Evolutionary conservation across 2,113 vertebrate species (phyloP), one percentile per base, ranked within the genome.

Genomic region (Rhadina sibilatrix): DNA sequence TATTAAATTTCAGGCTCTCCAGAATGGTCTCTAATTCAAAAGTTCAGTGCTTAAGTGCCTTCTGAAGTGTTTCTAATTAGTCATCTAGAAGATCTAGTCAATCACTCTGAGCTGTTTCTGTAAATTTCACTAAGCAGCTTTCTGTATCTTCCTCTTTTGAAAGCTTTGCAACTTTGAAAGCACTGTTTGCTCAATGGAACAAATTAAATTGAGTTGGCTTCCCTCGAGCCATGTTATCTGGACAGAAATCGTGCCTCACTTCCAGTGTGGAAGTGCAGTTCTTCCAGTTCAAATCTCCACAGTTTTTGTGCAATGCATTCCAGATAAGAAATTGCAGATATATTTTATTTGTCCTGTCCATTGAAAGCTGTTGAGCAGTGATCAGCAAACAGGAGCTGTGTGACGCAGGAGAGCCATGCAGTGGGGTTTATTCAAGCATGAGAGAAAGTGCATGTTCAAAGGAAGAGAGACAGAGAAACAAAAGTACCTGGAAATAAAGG

Each of bases 321-420:
- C 71, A 90, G 90, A 81, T 92, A 94, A 93, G 79, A 47, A 40
- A 56, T 56, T 83, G n/a, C 60, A 92, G 82, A 93, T 46, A 28
- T 1, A 3, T 59, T 66, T 37, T 63, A 23, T 81, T 59, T 88
- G n/a, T 22, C 21, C 25, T 53, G 72, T n/a, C 60, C 47, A 40
- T 63, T 63, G 60, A 61, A 20, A 80, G 54, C 64, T 86, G 18
- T 24, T 63, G 78, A 94, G 44, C 30, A 72, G 50, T 10, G 31
- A 22, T 95, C 75, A 59, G 71, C 90, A 83, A 90, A 95, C 72
- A 86, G 83, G 82, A 61, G 64, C 11, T 2, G 22, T 28, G 27
- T 94, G 92, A 93, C 4, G 23, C 44, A 83, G 68, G 52, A 77
- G 81, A 83, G 24, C 6, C 24, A 15, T 11, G 3, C 42, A 3